A percentile compares a stretch with the other conserved stretches of the same genome.
Evolutionary conservation across 2,113 vertebrate species (phyloP).

Genomic region (Caloenas nicobarica): DNA sequence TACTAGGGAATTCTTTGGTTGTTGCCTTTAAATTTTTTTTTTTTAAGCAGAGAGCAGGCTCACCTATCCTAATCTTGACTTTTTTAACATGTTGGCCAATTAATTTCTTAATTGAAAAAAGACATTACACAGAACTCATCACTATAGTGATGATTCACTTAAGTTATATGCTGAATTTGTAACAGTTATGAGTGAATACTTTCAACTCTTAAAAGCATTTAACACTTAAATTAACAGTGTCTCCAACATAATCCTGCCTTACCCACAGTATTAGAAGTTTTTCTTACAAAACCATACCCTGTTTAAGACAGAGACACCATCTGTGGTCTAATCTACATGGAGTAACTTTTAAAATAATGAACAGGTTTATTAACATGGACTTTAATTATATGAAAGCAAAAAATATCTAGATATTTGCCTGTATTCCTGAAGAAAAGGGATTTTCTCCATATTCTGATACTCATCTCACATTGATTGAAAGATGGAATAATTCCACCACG

Average conservation of each 20-base stretch:
- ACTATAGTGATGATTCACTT: not conserved
- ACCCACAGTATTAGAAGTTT: not conserved
- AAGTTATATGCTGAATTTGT: conserved; percentile 19
- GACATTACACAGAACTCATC: not conserved
- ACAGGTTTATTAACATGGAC: not conserved
- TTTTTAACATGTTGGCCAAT: not conserved
- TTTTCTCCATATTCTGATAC: not conserved
- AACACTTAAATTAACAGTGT: conserved; percentile 32
- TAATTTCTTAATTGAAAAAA: conserved; percentile 36
- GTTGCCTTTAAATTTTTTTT: not conserved
- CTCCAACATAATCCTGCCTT: conserved; percentile 20
- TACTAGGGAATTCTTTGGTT: not conserved
- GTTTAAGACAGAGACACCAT: not conserved
- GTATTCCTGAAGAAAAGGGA: not conserved
- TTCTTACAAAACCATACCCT: not conserved
- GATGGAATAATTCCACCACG: not conserved
- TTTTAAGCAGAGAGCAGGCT: not conserved
- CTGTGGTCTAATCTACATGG: not conserved
- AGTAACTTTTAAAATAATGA: not conserved
- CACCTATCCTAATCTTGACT: not conserved
- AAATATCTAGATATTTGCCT: not conserved
- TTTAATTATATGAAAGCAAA: not conserved
- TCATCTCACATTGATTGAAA: not conserved
- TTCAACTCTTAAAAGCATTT: conserved; percentile 31
- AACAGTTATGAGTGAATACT: conserved; percentile 14